A percentile compares a stretch with the other conserved stretches of the same genome.
phyloP scores from a whole-genome alignment of 64 coral and sea anemone genomes.

The Pocillopora verrucosa region DNA sequence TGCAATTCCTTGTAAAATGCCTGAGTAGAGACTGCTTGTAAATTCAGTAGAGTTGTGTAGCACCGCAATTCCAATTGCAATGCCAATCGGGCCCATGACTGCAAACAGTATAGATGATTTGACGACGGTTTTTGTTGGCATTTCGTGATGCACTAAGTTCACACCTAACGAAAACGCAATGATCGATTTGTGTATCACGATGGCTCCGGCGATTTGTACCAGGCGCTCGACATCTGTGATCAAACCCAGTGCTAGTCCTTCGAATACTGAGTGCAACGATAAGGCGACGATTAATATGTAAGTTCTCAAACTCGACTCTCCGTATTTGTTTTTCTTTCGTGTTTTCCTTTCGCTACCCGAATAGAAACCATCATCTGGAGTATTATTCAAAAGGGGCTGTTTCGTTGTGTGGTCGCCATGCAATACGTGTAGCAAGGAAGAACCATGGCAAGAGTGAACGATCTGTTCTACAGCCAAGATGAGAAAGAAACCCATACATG shows the following conservation, averaged over 20 bases:
- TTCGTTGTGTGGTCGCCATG: conserved; percentile 1
- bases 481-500: conserved; percentile 87
- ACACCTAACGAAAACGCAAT: conserved; percentile 85
- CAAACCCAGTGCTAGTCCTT: conserved; percentile 87
- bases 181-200: conserved; percentile 85
- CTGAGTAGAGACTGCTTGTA: conserved; percentile 58
- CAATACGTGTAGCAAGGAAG: conserved; percentile 60
- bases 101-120: conserved; percentile 80
- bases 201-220: conserved; percentile 61
- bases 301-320: conserved; percentile 29
- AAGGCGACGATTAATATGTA: conserved; percentile 90
- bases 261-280: conserved; percentile 88
- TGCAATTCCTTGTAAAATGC: conserved; percentile 88
- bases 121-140: conserved; percentile 46
- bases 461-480: conserved; percentile 82
- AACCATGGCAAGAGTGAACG: conserved; percentile 65
- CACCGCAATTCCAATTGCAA: conserved; percentile 74
- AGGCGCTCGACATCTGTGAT: conserved; percentile 66
- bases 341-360: too few species aligned
- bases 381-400: conserved; percentile 36
- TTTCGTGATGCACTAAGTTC: conserved; percentile 79
- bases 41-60: conserved; percentile 47
- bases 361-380: background rate
- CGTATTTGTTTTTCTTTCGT: background rate
- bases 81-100: conserved; percentile 72